A percentile compares a stretch with the other conserved stretches of the same genome.
These are phyloP conservation scores for Parazoanthus swiftii DNA, from an alignment of 92 coral and sea anemone genomes.

Conservation along the genomic window DNA sequence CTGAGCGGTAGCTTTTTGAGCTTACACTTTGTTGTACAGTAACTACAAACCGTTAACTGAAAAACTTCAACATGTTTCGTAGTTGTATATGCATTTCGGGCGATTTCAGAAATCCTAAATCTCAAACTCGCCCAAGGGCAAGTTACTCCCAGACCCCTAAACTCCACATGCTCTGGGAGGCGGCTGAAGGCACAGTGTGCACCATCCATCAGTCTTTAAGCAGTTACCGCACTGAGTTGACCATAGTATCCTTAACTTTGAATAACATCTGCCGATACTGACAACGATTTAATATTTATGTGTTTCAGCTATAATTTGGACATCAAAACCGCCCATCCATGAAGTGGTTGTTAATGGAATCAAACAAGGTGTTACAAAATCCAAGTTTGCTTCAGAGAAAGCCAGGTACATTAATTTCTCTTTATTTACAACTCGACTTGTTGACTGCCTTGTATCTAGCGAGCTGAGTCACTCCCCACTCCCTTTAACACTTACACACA, in stretches of 20 bases:
- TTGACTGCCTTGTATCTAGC: no score
- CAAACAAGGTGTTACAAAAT: constrained; percentile 90
- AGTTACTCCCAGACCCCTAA: not conserved
- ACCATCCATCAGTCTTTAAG: not conserved
- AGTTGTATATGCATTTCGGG: no score
- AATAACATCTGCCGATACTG: not conserved
- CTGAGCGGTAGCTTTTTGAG: no score
- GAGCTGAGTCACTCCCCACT: no score
- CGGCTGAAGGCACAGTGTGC: no score
- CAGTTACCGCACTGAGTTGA: not conserved
- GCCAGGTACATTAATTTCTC: constrained; percentile 66
- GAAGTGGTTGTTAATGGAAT: constrained; percentile 92
- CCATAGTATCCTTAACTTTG: not conserved
- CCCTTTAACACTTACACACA: no score
- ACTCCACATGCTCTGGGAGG: not conserved
- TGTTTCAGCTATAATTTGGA: constrained; percentile 81
- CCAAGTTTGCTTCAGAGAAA: constrained; percentile 60
- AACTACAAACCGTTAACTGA: no score
- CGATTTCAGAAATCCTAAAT: no score
- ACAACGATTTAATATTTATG: not conserved
- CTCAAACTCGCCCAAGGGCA: no score
- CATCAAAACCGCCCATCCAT: constrained; percentile 68
- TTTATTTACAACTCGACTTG: no score
- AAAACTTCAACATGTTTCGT: no score
- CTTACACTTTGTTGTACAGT: no score